phyloP scores from a whole-genome alignment of 30 jellyfish, hydroid and myxozoan genomes.

The Phacellophora camtschatica region DNA sequence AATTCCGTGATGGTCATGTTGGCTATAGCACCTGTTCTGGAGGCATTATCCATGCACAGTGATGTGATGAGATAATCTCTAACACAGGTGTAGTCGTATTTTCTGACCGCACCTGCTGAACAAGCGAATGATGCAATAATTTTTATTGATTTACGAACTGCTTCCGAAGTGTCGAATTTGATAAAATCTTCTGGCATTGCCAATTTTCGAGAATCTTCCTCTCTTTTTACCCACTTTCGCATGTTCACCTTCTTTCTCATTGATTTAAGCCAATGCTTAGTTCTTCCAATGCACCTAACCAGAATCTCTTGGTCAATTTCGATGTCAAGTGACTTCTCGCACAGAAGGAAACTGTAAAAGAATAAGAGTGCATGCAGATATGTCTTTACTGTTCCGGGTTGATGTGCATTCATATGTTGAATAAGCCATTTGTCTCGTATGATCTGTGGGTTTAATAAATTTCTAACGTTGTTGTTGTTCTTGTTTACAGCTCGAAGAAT shows the following conservation, averaged over 20 bases:
- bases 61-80: background rate
- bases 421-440: slow-evolving; percentile 36
- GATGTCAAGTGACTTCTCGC: background rate
- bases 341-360: background rate
- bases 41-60: background rate
- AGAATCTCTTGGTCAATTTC: background rate
- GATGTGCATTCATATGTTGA: background rate
- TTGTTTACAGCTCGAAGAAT: background rate
- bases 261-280: background rate
- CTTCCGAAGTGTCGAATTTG: slow-evolving; percentile 14
- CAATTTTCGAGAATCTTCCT: slow-evolving; percentile 4
- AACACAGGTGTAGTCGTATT: background rate
- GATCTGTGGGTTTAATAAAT: background rate
- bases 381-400: slow-evolving; percentile 36
- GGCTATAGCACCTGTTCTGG: background rate
- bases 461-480: background rate
- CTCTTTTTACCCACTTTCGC: background rate
- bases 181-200: slow-evolving; percentile 7
- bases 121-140: too few relatives aligned
- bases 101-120: too few relatives aligned
- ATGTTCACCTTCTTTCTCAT: background rate
- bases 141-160: too few relatives aligned
- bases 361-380: slow-evolving; percentile 19
- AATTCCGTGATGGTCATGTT: background rate
- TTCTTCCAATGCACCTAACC: too few relatives aligned